A percentile compares a stretch with the other conserved stretches of the same genome.
phyloP scores from a whole-genome alignment of 1,140 invertebrate species.

The Sitobion miscanthi region DNA sequence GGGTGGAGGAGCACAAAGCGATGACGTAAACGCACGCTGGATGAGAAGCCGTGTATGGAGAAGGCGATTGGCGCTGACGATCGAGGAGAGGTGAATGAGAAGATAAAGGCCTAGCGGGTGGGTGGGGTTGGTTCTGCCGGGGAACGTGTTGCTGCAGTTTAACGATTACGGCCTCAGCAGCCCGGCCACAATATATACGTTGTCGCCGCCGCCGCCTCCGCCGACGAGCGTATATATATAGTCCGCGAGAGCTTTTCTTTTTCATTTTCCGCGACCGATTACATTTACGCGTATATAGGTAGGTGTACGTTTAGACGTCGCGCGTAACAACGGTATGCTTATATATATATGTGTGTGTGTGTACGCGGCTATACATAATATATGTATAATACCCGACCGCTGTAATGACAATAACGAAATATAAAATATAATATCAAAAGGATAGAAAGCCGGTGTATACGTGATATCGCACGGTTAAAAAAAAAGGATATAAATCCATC shows the following conservation, averaged over 20 bases:
- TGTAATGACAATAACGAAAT: background rate
- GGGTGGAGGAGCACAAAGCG: background rate
- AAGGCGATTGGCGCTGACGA: background rate
- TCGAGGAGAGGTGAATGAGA: background rate
- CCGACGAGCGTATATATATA: background rate
- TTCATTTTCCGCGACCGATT: background rate
- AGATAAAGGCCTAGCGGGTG: background rate
- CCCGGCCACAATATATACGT: conserved; percentile 15
- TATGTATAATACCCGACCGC: background rate
- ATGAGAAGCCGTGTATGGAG: background rate
- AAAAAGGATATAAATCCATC: background rate
- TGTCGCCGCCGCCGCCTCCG: background rate
- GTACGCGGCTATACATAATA: background rate
- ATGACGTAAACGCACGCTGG: conserved; percentile 21
- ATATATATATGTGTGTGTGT: background rate
- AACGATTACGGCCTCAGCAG: conserved; percentile 6
- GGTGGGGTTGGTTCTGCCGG: no score
- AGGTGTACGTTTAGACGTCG: background rate
- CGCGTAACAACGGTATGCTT: background rate
- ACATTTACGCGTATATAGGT: background rate
- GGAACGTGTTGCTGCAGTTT: conserved; percentile 38
- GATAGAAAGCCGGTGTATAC: background rate
- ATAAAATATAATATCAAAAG: background rate
- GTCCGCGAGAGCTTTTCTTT: background rate
- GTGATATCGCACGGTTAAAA: background rate